These are phyloP conservation scores for Cyclopterus lumpus DNA, from an alignment of 2,797 vertebrate species.

Conservation along the genomic window DNA sequence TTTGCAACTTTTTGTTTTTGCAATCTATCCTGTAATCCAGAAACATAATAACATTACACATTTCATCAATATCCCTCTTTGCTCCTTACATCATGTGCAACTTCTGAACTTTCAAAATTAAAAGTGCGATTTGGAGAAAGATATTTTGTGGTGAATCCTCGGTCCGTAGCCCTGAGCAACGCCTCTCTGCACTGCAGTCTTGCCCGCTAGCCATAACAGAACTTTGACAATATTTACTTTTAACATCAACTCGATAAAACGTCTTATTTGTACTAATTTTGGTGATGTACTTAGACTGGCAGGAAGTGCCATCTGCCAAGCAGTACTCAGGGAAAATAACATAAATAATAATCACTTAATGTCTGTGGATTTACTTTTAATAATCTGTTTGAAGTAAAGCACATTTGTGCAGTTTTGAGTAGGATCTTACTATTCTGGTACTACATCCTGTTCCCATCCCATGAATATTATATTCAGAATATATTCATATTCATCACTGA, in stretches of 20 bases:
- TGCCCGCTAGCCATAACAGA: background rate
- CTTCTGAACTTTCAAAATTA: background rate
- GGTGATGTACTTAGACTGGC: background rate
- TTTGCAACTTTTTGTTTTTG: background rate
- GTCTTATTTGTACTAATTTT: conserved; percentile 1
- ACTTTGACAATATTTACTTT: background rate
- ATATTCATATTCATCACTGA: too few relatives aligned
- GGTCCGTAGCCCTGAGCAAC: background rate
- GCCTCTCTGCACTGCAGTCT: background rate
- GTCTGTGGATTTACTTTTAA: background rate
- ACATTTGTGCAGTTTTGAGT: background rate
- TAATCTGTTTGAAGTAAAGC: background rate
- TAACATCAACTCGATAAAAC: background rate
- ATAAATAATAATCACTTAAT: background rate
- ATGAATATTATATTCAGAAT: too few relatives aligned
- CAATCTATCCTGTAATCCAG: background rate
- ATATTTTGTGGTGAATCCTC: background rate
- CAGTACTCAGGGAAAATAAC: background rate
- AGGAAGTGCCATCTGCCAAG: background rate
- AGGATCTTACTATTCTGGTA: background rate
- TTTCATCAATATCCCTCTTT: background rate
- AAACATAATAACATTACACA: background rate
- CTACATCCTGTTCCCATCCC: background rate
- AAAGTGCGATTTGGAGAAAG: background rate
- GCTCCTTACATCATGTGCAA: background rate